Conservation (phyloP, 2,888 invertebrate genomes). For the Salpingus planirostris region DNA sequence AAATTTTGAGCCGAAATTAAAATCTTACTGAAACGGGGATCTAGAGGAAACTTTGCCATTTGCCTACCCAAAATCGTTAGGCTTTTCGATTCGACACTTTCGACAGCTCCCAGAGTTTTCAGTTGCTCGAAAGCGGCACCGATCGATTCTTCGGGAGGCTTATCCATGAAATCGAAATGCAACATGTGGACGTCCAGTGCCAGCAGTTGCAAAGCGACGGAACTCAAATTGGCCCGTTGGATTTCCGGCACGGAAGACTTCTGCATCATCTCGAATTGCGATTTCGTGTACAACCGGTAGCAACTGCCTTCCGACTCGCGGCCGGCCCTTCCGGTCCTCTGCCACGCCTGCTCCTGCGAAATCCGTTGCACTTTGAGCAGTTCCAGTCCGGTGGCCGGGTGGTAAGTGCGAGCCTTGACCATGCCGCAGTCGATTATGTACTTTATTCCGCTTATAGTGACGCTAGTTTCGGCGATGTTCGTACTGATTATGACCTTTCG, state of each 20-base stretch:
- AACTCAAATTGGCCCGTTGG: conserved; percentile 55
- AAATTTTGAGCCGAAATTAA: conserved; percentile 56
- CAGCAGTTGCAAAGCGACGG: conserved; percentile 73
- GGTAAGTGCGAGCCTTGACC: conserved; percentile 80
- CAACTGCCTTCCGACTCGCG: conserved; percentile 77
- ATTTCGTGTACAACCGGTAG: conserved; percentile 77
- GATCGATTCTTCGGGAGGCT: conserved; percentile 66
- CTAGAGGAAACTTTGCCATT: conserved; percentile 87
- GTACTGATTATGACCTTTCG: conserved; percentile 92
- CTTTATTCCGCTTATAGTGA: conserved; percentile 88
- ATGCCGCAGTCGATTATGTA: conserved; percentile 88
- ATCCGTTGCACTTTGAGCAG: conserved; percentile 70
- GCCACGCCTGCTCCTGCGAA: conserved; percentile 89
- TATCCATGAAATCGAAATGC: conserved; percentile 85
- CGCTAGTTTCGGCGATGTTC: conserved; percentile 96
- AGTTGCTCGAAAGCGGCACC: conserved; percentile 55
- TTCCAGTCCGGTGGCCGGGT: conserved; percentile 75
- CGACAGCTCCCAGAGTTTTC: conserved; percentile 63
- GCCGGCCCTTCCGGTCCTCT: conserved; percentile 87
- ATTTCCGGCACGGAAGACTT: conserved; percentile 82
- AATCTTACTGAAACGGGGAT: conserved; percentile 79
- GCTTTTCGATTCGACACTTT: conserved; percentile 47
- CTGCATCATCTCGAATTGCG: conserved; percentile 63
- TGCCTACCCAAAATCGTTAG: conserved; percentile 72
- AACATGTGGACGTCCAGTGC: conserved; percentile 74